Conservation (phyloP, 2,113 vertebrate species). For the Hippolais icterina region DNA sequence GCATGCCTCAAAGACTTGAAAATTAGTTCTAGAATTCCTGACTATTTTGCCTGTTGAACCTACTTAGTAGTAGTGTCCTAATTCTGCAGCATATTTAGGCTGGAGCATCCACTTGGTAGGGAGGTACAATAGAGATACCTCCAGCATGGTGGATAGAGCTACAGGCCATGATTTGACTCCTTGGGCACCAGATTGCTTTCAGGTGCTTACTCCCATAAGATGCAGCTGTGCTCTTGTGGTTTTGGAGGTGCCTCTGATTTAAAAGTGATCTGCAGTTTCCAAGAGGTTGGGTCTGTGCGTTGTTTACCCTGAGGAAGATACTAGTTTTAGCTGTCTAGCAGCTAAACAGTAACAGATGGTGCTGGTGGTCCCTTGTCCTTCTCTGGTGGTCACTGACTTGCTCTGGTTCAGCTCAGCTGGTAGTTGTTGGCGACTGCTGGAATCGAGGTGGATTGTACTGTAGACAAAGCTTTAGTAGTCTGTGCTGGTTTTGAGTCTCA, state of each 20-base stretch:
- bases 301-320: neutral
- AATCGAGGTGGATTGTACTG: neutral
- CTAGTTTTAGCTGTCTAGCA: neutral
- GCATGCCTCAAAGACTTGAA: neutral
- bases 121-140: rapidly evolving
- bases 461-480: neutral
- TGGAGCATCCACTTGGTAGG: neutral
- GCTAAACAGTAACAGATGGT: neutral
- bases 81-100: neutral
- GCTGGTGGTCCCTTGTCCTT: neutral
- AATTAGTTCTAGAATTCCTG: neutral
- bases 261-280: neutral
- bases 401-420: neutral
- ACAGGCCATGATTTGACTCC: neutral
- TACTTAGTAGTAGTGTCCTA: neutral
- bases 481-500: neutral
- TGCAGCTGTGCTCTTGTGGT: neutral
- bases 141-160: neutral
- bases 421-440: rapidly evolving
- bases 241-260: neutral
- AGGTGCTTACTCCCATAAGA: rapidly evolving
- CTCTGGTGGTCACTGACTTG: neutral
- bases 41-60: neutral
- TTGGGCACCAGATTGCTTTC: neutral
- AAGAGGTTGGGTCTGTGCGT: rapidly evolving